Percentiles rank a stretch among this genome's conserved stretches.
Conservation (phyloP, 2,888 invertebrate genomes). For the Patella ulyssiponensis region DNA sequence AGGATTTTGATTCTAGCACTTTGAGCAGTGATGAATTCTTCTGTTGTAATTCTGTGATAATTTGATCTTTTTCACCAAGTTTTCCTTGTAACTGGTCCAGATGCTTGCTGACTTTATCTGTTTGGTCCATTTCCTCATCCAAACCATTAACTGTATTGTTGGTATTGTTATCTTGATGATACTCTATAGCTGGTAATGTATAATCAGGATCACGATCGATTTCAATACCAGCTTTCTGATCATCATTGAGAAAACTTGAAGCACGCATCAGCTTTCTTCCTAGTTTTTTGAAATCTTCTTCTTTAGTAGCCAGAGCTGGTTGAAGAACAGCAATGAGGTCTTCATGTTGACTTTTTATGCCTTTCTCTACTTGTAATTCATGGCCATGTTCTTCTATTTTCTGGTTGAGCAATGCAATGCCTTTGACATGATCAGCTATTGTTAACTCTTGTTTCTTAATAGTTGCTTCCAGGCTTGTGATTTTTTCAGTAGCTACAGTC, state of each 20-base stretch:
- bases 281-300: constrained; percentile 43
- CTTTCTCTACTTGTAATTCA: constrained; percentile 34
- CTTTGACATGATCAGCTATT: constrained; percentile 40
- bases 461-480: constrained; percentile 42
- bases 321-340: constrained; percentile 41
- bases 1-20: constrained; percentile 62
- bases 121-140: constrained; percentile 23
- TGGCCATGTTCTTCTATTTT: constrained; percentile 37
- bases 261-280: constrained; percentile 44
- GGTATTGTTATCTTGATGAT: constrained; percentile 31
- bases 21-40: constrained; percentile 64
- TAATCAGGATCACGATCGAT: constrained; percentile 18
- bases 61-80: constrained; percentile 61
- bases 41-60: constrained; percentile 63
- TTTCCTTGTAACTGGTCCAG: constrained; percentile 53
- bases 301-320: constrained; percentile 44
- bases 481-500: constrained; percentile 24
- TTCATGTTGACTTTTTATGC: constrained; percentile 38
- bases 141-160: neutral
- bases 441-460: constrained; percentile 31
- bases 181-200: constrained; percentile 45
- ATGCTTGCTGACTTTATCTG: constrained; percentile 38
- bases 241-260: constrained; percentile 28
- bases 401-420: constrained; percentile 47
- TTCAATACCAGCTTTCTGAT: constrained; percentile 38